phyloP scores from a whole-genome alignment of 2,888 invertebrate species.

The Dermolepida albohirtum region DNA sequence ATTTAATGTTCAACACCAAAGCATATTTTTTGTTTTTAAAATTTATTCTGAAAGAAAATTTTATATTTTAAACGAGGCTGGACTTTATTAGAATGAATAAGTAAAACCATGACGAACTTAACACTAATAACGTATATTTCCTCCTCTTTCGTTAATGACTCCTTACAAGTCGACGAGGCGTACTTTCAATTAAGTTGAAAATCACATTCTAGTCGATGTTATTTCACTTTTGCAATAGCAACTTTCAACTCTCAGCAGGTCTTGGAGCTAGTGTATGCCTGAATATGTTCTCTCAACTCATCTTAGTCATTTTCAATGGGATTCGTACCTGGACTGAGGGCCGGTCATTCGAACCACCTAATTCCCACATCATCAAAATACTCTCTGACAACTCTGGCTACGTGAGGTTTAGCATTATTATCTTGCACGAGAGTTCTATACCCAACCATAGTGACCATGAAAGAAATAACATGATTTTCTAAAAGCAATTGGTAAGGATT shows the following conservation, averaged over 20 bases:
- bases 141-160: background rate
- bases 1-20: background rate
- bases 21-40: background rate
- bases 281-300: background rate
- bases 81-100: background rate
- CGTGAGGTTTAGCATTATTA: constrained; percentile 47
- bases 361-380: constrained; percentile 50
- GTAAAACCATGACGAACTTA: constrained; percentile 1
- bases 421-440: constrained; percentile 44
- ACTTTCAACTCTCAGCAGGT: constrained; percentile 47
- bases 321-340: constrained; percentile 49
- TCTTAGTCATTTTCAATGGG: constrained; percentile 49
- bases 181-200: too few relatives aligned
- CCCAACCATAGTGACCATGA: constrained; percentile 47
- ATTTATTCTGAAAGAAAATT: background rate
- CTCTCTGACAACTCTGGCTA: constrained; percentile 43
- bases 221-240: constrained; percentile 48
- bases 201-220: constrained; percentile 49
- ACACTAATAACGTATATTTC: background rate
- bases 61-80: background rate
- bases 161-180: constrained; percentile 28
- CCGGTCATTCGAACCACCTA: constrained; percentile 48
- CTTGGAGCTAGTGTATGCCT: constrained; percentile 39
- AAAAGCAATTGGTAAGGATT: background rate
- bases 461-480: constrained; percentile 39